Percentiles rank a stretch among this genome's conserved stretches.
Conservation (phyloP, 2,113 vertebrate genomes). For the Trogon melanurus region DNA sequence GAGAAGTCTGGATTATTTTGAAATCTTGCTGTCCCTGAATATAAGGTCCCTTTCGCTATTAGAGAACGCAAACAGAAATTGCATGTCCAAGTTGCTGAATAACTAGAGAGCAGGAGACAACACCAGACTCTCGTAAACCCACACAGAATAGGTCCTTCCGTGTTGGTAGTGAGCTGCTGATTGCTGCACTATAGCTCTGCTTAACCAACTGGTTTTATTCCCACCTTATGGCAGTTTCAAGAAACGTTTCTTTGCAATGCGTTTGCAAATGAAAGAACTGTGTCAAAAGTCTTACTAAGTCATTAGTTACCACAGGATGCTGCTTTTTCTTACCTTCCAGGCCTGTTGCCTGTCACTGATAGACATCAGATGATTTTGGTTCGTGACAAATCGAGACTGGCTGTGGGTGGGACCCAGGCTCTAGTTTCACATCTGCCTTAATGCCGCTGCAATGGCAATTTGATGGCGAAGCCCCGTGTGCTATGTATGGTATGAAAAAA, state of each 20-base stretch:
- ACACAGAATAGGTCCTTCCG: neutral
- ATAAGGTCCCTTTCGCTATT: neutral
- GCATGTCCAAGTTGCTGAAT: neutral
- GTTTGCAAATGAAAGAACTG: neutral
- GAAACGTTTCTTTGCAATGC: neutral
- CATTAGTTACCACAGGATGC: neutral
- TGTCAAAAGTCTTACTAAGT: neutral
- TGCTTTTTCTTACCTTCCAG: neutral
- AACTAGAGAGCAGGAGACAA: neutral
- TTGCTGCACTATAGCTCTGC: neutral
- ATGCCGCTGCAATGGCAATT: neutral
- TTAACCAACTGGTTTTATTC: neutral
- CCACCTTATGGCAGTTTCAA: neutral
- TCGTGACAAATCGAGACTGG: neutral
- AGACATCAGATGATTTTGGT: neutral
- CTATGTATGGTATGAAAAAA: neutral
- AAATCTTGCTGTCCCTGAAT: neutral
- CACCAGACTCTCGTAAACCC: neutral
- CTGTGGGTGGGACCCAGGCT: neutral
- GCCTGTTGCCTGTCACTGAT: accelerated
- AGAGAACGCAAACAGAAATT: neutral
- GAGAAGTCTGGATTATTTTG: neutral
- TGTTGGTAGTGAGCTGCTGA: neutral
- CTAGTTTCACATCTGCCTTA: neutral
- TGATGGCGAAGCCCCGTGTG: neutral